These are phyloP conservation scores for Cochlearius cochlearius DNA, from an alignment of 2,113 vertebrate genomes.

Conservation along the genomic window DNA sequence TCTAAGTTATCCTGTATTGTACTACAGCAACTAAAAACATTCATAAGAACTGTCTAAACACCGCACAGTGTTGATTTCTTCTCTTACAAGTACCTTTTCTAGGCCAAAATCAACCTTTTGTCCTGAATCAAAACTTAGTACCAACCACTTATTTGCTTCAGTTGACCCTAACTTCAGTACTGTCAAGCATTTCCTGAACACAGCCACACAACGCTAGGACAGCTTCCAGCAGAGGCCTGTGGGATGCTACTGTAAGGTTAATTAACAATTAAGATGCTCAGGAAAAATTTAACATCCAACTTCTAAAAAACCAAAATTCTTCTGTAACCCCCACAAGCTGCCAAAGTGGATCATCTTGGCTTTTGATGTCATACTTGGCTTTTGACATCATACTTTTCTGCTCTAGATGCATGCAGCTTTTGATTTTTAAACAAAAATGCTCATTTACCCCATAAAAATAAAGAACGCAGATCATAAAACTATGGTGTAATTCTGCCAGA, in stretches of 20 bases:
- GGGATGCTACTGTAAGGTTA: not conserved
- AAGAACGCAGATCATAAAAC: not conserved
- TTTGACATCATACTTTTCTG: not conserved
- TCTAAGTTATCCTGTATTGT: not conserved
- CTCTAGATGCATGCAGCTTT: not conserved
- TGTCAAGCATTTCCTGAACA: not conserved
- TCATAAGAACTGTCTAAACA: not conserved
- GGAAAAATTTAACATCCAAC: not conserved
- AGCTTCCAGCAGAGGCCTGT: not conserved
- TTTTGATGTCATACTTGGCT: not conserved
- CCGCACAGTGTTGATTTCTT: not conserved
- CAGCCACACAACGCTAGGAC: not conserved
- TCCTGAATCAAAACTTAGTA: not conserved
- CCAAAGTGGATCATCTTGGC: not conserved
- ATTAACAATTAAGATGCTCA: not conserved
- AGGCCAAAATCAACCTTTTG: not conserved
- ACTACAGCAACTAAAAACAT: not conserved
- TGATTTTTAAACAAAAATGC: not conserved
- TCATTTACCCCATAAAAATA: not conserved
- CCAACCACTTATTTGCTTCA: not conserved
- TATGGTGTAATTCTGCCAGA: not conserved
- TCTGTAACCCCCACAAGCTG: not conserved
- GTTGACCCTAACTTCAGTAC: not conserved
- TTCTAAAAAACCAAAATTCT: not conserved
- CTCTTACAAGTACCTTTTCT: not conserved